Conservation (phyloP, 2,797 vertebrate genomes). For the Rousettus madagascariensis region DNA sequence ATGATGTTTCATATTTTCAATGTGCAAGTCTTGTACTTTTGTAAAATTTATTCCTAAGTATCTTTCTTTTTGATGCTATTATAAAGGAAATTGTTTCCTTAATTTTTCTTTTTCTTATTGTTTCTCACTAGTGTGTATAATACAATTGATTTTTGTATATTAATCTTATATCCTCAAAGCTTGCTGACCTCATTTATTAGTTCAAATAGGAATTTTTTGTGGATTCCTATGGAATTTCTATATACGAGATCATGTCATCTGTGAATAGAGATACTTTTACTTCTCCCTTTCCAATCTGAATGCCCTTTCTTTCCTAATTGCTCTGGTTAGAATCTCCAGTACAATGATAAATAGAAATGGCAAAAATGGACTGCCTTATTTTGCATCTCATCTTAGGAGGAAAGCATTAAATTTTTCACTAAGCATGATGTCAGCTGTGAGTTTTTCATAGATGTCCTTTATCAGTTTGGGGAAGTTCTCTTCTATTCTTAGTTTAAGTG, state of each 20-base stretch:
- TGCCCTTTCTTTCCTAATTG: neutral
- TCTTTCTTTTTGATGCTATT: neutral
- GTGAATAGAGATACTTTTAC: conserved; percentile 6
- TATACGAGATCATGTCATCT: neutral
- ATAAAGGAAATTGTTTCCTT: neutral
- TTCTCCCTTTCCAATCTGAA: conserved; percentile 2
- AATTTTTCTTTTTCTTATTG: neutral
- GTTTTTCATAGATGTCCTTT: conserved; percentile 2
- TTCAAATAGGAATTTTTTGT: neutral
- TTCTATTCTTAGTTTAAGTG: neutral
- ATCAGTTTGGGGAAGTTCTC: neutral
- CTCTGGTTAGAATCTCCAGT: neutral
- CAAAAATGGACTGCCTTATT: conserved; percentile 25
- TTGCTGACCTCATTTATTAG: neutral
- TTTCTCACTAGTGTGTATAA: neutral
- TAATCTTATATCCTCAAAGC: neutral
- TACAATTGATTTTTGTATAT: neutral
- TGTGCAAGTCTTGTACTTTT: neutral
- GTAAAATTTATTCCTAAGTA: neutral
- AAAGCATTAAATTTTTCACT: neutral
- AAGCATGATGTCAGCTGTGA: neutral
- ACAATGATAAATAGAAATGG: neutral
- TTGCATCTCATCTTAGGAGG: neutral
- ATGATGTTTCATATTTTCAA: neutral
- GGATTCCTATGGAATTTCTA: conserved; percentile 27